Conservation (phyloP, 2,888 invertebrate genomes). For the Nephrotoma guestfalica region DNA sequence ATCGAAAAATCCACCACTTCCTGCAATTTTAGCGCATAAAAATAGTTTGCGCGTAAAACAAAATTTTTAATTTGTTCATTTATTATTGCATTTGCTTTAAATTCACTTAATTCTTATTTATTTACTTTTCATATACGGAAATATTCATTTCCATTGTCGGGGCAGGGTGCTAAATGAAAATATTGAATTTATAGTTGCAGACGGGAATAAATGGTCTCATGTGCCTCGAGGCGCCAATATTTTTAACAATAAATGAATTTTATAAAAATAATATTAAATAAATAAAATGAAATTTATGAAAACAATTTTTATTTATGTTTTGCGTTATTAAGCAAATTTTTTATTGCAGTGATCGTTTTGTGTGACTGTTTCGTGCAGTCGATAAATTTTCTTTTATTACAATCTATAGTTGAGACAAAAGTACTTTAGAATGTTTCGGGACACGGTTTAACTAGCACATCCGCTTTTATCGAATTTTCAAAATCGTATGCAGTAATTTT, state of each 20-base stretch:
- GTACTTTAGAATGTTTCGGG: too few species aligned
- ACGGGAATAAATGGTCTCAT: neutral
- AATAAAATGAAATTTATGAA: neutral
- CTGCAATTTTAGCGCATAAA: neutral
- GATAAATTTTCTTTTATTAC: neutral
- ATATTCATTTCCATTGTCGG: neutral
- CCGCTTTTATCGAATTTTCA: too few species aligned
- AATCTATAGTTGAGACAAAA: too few species aligned
- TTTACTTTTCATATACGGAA: neutral
- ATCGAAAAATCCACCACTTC: neutral
- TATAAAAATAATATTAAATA: neutral
- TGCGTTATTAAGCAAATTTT: neutral
- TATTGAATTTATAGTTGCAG: neutral
- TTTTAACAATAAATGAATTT: neutral
- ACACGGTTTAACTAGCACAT: too few species aligned
- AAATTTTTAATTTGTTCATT: neutral
- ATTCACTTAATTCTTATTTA: neutral
- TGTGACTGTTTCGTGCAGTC: neutral
- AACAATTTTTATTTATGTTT: neutral
- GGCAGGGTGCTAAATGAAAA: neutral
- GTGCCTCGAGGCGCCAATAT: neutral
- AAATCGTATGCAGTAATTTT: too few species aligned
- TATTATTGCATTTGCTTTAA: neutral
- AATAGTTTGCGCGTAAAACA: neutral
- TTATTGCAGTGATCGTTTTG: neutral